Percentiles rank a stretch among this genome's conserved stretches.
These are phyloP conservation scores for Hydrotaea cyrtoneurina DNA, from an alignment of 2,888 invertebrate species.

Conservation along the genomic window DNA sequence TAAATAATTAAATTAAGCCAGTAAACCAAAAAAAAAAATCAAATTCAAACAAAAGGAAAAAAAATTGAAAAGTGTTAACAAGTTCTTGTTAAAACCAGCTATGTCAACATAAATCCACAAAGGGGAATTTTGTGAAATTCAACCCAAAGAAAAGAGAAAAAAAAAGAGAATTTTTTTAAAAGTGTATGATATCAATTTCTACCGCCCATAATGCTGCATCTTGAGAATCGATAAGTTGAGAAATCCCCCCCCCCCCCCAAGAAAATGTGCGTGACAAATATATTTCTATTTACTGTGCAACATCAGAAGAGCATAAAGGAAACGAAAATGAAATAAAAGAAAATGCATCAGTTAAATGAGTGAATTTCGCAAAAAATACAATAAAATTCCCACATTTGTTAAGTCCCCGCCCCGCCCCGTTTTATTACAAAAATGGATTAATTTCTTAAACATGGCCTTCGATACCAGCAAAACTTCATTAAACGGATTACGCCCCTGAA, in stretches of 20 bases:
- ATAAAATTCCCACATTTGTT: background rate
- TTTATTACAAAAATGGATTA: conserved; percentile 49
- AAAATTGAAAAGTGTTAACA: background rate
- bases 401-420: background rate
- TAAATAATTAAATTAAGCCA: background rate
- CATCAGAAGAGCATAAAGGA: background rate
- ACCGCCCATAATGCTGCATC: conserved; percentile 61
- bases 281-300: conserved; percentile 36
- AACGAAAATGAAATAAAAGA: conserved; percentile 17
- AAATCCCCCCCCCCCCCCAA: too few species aligned
- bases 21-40: background rate
- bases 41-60: background rate
- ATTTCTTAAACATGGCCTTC: conserved; percentile 5
- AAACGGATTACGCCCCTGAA: conserved; percentile 65
- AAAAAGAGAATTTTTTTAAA: conserved; percentile 12
- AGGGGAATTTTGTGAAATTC: background rate
- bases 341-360: conserved; percentile 7
- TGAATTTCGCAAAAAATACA: background rate
- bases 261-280: conserved; percentile 13
- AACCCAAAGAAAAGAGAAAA: background rate
- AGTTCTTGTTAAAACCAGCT: conserved; percentile 2
- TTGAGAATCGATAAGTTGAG: conserved; percentile 63
- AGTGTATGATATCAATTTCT: background rate
- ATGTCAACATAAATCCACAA: background rate
- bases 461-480: conserved; percentile 53